Evolutionary conservation across 2,888 invertebrate species (phyloP), one percentile per base, ranked within the genome.

Genomic region (Aromia moschata): DNA sequence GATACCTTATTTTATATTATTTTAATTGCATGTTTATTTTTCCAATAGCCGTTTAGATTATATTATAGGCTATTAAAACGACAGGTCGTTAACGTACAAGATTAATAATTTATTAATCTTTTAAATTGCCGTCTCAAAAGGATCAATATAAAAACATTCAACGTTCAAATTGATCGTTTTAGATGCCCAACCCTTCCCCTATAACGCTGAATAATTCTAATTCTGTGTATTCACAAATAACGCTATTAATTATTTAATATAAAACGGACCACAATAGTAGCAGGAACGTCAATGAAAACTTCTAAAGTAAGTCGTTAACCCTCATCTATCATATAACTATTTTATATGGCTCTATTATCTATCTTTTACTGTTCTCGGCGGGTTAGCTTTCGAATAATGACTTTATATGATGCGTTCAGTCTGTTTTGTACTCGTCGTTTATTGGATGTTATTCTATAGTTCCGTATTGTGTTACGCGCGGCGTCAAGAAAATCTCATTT

Each of bases 281-380:
- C 5, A 25, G 18, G 12, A 43, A 43, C 12, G 12, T 11, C 4
- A 25, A 43, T 25, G 4, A 43, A 43, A 25, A 40, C 9, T 1
- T 12, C 1, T 2, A 43, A 43, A 43, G 25, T 43, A 7, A 43
- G 43, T 43, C 25, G 25, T 43, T 25, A 43, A 43, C 20, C 43
- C 14, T 25, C 12, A 14, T 20, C 43, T 14, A 33, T 33, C 33
- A 33, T 33, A 33, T n/a, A 33, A 33, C n/a, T 33, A 10, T 10
- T 33, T 33, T 33, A 33, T 33, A 7, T 33, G 33, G n/a, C 33
- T n/a, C n/a, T 10, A 33, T 33, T 33, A 33, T 33, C 33, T 33
- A 11, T 33, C 25, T 33, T 33, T 25, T 25, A 25, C 25, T 25
- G 25, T 25, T 7, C 7, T 25, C 25, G 3, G 43, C n/a, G 4